Base-by-base conservation (phyloP, 2,888 invertebrate genomes). In the Cheilosia scutellata region DNA sequence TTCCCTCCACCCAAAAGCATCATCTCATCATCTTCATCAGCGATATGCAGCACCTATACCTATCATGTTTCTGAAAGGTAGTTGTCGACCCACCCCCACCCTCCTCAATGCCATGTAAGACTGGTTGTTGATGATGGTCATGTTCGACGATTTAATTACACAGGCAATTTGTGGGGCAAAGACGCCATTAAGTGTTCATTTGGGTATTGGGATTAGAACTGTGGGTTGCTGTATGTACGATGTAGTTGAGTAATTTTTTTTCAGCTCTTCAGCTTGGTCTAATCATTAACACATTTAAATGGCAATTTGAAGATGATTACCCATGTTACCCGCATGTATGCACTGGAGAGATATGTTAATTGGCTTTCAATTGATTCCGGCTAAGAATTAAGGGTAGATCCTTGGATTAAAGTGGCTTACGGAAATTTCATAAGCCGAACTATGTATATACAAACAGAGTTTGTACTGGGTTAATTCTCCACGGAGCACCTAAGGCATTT, bases 71-170 rank as follows among this genome's bases (percentile, higher is more conserved):
- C 11, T 0, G 37, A 60, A 6, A 25, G 40, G 42, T 25, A 5
- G 31, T 31, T 27, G 40, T 2, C 11, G 66, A 16, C 6, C 31
- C 9, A 16, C 13, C 6, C 11, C n/a, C 5, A 27, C 40, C 16
- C 6, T 16, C 11, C 16, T 4, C 6, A n/a, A 9, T 2, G n/a
- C 29, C 16, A 62, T 40, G 58, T 66, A 27, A 42, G 42, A 13
- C 53, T 37, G 42, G 6, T 20, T 16, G 47, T 31, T 62, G 49
- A 68, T 37, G 68, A 47, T 47, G 78, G 71, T 71, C 71, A 72
- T 72, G 71, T 51, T 71, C 25, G 71, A 58, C 78, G 65, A 79
- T 79, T 72, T 72, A 79, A 79, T 79, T 71, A 79, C 78, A 31
- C 40, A 77, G 55, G 66, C 72, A 62, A 77, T 62, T 79, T 83